Conservation (phyloP, 2,888 invertebrate species). For the Pollenia griseotomentosa region DNA sequence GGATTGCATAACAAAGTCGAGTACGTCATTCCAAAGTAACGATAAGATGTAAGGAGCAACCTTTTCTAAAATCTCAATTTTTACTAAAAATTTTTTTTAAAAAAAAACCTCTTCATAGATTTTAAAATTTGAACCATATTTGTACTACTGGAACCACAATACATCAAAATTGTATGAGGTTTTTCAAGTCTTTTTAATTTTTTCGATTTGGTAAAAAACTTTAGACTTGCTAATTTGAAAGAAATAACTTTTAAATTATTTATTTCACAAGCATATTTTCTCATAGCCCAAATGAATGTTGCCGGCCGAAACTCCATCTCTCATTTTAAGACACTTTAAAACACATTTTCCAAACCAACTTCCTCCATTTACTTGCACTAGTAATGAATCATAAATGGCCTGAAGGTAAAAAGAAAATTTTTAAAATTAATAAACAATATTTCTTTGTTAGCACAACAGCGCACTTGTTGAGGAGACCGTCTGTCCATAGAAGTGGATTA, state of each 20-base stretch:
- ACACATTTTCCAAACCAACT: conserved; percentile 4
- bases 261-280: background rate
- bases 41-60: too few relatives aligned
- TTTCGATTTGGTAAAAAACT: background rate
- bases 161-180: too few relatives aligned
- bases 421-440: conserved; percentile 39
- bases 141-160: too few relatives aligned
- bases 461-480: conserved; percentile 15
- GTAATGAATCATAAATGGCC: conserved; percentile 37
- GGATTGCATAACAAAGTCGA: too few relatives aligned
- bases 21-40: too few relatives aligned
- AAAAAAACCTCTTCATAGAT: too few relatives aligned
- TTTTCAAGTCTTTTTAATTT: too few relatives aligned
- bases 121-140: too few relatives aligned
- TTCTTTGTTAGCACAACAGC: background rate
- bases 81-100: too few relatives aligned
- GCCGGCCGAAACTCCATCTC: background rate
- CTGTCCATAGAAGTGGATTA: too few relatives aligned
- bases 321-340: background rate
- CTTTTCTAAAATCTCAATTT: too few relatives aligned
- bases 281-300: background rate
- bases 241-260: conserved; percentile 44
- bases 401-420: background rate
- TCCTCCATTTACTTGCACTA: background rate
- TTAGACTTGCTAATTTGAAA: conserved; percentile 34